Base-by-base conservation (phyloP, 2,113 vertebrate species). In the Xiphophorus maculatus region DNA sequence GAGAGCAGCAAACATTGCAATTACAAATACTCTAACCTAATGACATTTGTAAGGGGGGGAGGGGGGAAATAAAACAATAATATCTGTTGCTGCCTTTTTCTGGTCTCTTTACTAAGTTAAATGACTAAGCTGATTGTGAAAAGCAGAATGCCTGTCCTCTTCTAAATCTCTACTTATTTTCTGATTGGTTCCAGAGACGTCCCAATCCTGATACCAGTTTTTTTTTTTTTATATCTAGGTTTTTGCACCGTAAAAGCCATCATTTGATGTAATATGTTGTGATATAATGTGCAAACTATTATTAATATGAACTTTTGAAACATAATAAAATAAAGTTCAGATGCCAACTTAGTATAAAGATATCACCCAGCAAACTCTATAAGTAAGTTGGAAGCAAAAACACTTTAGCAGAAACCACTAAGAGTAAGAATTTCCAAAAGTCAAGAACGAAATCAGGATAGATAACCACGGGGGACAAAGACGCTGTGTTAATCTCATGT, bases 1-100 rank as follows among this genome's bases (percentile, higher is more conserved):
- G 29, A 72, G 27, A 11, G 32, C 3, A 35, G 9, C 13, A 73
- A 80, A 81, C 68, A 28, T 17, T 10, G 63, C 63, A 37, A 22
- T 30, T 67, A 14, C 30, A 27, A 69, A 48, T 32, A 37, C 33
- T 71, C 40, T 69, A 11, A 74, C 62, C 29, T 51, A 54, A 17
- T 58, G 63, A 27, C n/a, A 69, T 76, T 54, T 80, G 42, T 54
- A 32, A 12, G 40, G 8, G 33, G 25, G 63, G 10, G 10, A 5
- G 65, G 37, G 32, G 32, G 6, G 32, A 9, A 1, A 54, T 51
- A 19, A 67, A 63, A 44, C 5, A 66, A 63, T 17, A 69, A 58
- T 54, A 28, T 14, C 7, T 48, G 25, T 3, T n/a, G 32, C 17
- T 61, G n/a, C 25, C 44, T 51, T 69, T 32, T 58, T 58, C 22